Evolutionary conservation across 2,113 vertebrate species (phyloP), one percentile per base, ranked within the genome.

Genomic region (Etheostoma spectabile): DNA sequence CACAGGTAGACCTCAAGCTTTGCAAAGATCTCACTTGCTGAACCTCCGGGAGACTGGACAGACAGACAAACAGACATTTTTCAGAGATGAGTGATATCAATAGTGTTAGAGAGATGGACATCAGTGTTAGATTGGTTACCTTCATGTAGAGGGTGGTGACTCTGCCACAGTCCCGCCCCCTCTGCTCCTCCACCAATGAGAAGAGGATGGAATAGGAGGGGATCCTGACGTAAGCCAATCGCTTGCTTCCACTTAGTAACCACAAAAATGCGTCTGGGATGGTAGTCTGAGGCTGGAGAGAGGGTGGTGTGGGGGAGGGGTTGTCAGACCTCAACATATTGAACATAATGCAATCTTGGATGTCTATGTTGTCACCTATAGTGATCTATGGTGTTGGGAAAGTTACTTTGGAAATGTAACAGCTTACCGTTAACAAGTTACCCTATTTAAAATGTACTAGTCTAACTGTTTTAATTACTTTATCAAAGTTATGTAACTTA

Each of bases 1-100:
- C 98, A 98, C 92, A 99, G 87, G 80, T 98, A 97, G 53, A 97
- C 91, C 92, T 99, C 98, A 66, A 98, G 88, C 85, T 99, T 99
- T 38, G 96, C 97, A 88, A 96, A 98, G 84, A 97, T 94, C 86
- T 97, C 96, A 8, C 96, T 96, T 2, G 93, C 85, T 42, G 95
- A 86, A 45, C 94, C 91, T 57, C 95, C 96, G 5, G 97, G 96
- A 21, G 95, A 92, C 96, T 96, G 73, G 1, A 79, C 14, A 70
- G 46, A 78, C 12, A 53, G 11, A 86, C 8, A 46, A 8, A 67
- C 7, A 6, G 48, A 22, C 12, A 52, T 12, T 12, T 21, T 21
- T n/a, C 6, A 46, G 38, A 61, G 18, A 67, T 12, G 22, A 42
- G 11, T 0, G 8, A 19, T 18, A 48, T 19, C 14, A 8, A 24